A percentile compares a stretch with the other conserved stretches of the same genome.
phyloP scores from a whole-genome alignment of 2,797 vertebrate species.

The Gallinago nigripennis region DNA sequence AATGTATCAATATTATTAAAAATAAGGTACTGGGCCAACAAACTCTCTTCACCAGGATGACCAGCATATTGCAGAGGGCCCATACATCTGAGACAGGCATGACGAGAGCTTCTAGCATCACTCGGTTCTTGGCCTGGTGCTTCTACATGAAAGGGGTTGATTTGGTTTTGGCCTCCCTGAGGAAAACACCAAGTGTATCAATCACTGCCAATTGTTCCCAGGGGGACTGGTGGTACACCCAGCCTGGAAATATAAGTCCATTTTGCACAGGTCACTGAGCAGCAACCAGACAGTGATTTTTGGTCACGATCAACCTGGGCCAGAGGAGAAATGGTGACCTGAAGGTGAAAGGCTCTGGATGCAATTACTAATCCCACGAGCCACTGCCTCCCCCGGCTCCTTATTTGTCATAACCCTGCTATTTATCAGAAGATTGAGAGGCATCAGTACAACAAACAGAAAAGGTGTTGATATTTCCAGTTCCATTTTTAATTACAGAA shows the following conservation, averaged over 20 bases:
- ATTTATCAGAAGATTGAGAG: slow-evolving; percentile 44
- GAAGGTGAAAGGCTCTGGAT: background rate
- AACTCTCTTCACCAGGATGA: background rate
- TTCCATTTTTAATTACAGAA: slow-evolving; percentile 61
- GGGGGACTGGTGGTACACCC: background rate
- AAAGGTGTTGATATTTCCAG: slow-evolving; percentile 30
- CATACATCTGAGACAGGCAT: rapidly evolving
- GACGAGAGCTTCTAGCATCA: background rate
- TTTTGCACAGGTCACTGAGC: background rate
- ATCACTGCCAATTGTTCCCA: background rate
- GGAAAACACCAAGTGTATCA: background rate
- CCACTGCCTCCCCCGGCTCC: background rate
- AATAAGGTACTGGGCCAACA: rapidly evolving
- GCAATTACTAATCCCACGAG: background rate
- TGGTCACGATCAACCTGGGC: background rate
- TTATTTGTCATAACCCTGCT: background rate
- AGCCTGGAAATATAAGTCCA: background rate
- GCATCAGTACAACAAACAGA: background rate
- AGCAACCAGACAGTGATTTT: background rate
- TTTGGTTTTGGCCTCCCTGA: background rate
- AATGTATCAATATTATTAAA: background rate
- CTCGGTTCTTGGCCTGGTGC: background rate
- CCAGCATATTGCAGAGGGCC: background rate
- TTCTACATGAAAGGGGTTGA: background rate
- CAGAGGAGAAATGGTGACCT: background rate